These are phyloP conservation scores for Plotosus lineatus DNA, from an alignment of 2,113 vertebrate genomes.

Conservation along the genomic window DNA sequence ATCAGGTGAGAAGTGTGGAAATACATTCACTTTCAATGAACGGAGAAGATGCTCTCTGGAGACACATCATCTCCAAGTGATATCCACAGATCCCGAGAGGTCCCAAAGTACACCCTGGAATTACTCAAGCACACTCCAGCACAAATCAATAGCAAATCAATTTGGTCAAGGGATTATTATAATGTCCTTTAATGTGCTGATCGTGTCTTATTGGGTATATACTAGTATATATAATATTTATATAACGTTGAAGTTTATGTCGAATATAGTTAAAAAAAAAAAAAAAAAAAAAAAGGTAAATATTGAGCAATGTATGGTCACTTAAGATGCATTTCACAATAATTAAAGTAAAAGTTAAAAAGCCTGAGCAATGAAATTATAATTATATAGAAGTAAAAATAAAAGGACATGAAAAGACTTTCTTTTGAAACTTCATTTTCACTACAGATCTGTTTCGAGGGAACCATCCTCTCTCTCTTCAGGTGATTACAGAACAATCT, in stretches of 20 bases:
- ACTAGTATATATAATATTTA: no score
- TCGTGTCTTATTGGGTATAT: constrained; percentile 11
- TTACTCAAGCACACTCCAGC: constrained; percentile 30
- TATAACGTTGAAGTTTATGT: no score
- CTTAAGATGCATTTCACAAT: not conserved
- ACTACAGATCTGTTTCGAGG: no score
- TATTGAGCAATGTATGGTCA: not conserved
- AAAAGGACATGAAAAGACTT: no score
- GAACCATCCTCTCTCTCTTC: no score
- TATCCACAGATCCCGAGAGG: not conserved
- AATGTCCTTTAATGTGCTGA: constrained; percentile 17
- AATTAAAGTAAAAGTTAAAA: not conserved
- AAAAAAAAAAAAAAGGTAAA: no score
- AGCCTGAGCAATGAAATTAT: not conserved
- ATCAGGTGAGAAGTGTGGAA: not conserved
- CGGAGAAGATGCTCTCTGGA: constrained; percentile 22
- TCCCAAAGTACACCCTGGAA: constrained; percentile 8
- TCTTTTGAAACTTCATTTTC: no score
- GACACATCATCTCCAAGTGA: constrained; percentile 28
- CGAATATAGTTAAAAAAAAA: no score
- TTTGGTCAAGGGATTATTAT: constrained; percentile 27
- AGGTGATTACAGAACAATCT: no score
- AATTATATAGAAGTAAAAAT: no score
- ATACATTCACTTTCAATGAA: constrained; percentile 1
- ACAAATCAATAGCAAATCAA: constrained; percentile 39